Evolutionary conservation across 2,797 vertebrate genomes (phyloP), one percentile per base, ranked within the genome.

Genomic region (Hozukius guyotensis): DNA sequence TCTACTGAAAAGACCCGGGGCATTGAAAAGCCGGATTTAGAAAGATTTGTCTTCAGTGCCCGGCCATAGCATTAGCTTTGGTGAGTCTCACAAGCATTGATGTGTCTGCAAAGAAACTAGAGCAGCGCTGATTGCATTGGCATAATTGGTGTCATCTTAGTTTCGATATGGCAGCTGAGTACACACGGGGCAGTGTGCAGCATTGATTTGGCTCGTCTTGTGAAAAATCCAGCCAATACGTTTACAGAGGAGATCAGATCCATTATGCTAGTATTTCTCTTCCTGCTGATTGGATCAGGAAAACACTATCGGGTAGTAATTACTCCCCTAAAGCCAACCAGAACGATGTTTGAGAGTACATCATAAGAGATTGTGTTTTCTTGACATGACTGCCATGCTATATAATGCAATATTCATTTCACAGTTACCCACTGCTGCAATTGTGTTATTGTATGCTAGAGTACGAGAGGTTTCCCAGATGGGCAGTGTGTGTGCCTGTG

Each of bases 131-230:
- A 84, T 82, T 86, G 63, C 49, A 78, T 59, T 79, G 78, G 53
- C 72, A 71, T 87, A 88, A 93, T 90, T 87, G 86, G 74, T 89
- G 86, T 88, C 78, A 69, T 82, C 86, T 87, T 62, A 55, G 78
- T 84, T 87, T 77, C 4, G 24, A 72, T 77, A 60, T 70, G 76
- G 78, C 77, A 80, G 77, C 81, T 81, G 77, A 87, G 83, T 63
- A 78, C 56, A 69, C 79, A 78, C 1, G 46, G 62, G 68, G 61
- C 72, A 60, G n/a, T 12, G 64, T 8, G 53, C 72, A 72, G 73
- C 82, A 87, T 77, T 81, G 82, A 91, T 86, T 87, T 81, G 76
- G 46, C 75, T 77, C 55, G 31, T 65, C 63, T 67, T n/a, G 31
- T 84, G 36, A 66, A 88, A 84, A 77, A 75, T 78, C 16, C 11